Percentiles rank a stretch among this genome's conserved stretches.
These are phyloP conservation scores for Sinodicranocentrus sp. DNA, from an alignment of 2,888 invertebrate species.

Conservation along the genomic window DNA sequence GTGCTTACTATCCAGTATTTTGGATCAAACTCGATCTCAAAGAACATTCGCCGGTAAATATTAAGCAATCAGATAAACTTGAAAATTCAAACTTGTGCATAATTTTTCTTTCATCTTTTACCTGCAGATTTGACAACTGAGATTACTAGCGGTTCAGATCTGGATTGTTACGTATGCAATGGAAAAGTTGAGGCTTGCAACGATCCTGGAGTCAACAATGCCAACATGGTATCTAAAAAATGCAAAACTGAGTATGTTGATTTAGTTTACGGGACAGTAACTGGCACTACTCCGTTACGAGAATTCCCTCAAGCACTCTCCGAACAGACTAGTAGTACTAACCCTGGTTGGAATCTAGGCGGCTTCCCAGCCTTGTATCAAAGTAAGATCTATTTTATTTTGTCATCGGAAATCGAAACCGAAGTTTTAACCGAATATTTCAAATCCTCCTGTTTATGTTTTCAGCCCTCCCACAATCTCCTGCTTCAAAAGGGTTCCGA, in stretches of 20 bases:
- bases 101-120: background rate
- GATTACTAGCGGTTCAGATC: background rate
- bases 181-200: background rate
- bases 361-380: background rate
- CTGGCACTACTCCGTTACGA: background rate
- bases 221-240: background rate
- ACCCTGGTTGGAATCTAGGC: background rate
- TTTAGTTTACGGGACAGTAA: background rate
- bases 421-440: too few relatives aligned
- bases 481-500: background rate
- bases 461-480: background rate
- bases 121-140: background rate
- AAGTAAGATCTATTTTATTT: background rate
- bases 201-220: background rate
- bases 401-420: too few relatives aligned
- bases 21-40: background rate
- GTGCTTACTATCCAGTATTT: background rate
- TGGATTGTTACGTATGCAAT: constrained; percentile 22
- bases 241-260: constrained; percentile 6
- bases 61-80: too few relatives aligned
- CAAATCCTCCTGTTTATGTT: background rate
- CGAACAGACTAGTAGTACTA: background rate
- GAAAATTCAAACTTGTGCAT: too few relatives aligned
- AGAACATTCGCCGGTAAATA: background rate
- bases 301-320: background rate